A percentile compares a stretch with the other conserved stretches of the same genome.
Evolutionary conservation across 2,888 invertebrate species (phyloP).

Genomic region (Nomada flava): DNA sequence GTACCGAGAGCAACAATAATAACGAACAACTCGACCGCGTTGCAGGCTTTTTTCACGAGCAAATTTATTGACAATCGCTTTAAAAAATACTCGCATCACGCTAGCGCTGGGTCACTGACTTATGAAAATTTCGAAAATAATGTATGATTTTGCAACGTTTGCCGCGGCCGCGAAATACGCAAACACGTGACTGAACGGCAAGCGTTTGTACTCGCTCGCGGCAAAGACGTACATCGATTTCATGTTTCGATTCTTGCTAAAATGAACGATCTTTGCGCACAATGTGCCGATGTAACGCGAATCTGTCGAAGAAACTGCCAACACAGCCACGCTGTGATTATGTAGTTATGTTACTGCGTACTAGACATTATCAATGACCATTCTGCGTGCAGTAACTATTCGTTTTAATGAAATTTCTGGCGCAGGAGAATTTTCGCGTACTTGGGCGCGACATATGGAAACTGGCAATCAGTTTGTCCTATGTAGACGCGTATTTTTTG

Average conservation of each 20-base stretch:
- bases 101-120: conserved; percentile 40
- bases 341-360: neutral
- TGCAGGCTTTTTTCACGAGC: neutral
- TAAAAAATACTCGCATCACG: conserved; percentile 7
- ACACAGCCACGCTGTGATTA: neutral
- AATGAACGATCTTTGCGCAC: neutral
- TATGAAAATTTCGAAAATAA: conserved; percentile 30
- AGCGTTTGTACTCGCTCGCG: neutral
- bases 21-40: neutral
- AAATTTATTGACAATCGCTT: conserved; percentile 19
- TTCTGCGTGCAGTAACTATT: neutral
- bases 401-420: neutral
- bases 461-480: too few species aligned
- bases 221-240: neutral
- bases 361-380: neutral
- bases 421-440: too few species aligned
- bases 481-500: too few species aligned
- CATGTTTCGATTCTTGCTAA: neutral
- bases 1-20: neutral
- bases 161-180: neutral
- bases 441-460: too few species aligned
- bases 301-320: neutral
- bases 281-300: neutral
- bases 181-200: too few species aligned
- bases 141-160: neutral